These are phyloP conservation scores for Archilochus colubris DNA, from an alignment of 2,113 vertebrate genomes.

Conservation along the genomic window DNA sequence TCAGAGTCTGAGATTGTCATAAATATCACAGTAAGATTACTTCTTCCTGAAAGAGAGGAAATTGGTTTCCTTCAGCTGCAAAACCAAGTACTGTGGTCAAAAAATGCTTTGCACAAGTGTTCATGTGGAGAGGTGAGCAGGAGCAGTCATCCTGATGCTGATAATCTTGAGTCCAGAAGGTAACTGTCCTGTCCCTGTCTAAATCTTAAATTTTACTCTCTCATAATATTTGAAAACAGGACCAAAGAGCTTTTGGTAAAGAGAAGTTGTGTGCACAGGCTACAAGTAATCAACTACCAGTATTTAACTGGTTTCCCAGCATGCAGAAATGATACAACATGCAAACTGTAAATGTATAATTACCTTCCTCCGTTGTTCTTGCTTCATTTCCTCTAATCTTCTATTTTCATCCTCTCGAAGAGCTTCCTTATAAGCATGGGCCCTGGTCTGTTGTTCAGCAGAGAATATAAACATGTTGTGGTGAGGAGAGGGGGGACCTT, in stretches of 20 bases:
- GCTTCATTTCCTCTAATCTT: conserved; percentile 73
- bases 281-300: conserved; percentile 36
- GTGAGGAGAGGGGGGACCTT: neutral
- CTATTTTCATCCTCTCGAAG: conserved; percentile 63
- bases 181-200: neutral
- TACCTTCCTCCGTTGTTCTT: conserved; percentile 78
- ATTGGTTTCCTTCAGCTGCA: neutral
- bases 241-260: neutral
- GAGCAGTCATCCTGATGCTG: neutral
- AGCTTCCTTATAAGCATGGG: conserved; percentile 48
- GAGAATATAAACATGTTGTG: neutral
- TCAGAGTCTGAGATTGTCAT: neutral
- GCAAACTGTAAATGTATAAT: conserved; percentile 40
- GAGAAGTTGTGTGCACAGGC: neutral
- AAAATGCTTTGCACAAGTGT: neutral
- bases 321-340: conserved; percentile 47
- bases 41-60: neutral
- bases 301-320: conserved; percentile 53
- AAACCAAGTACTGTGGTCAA: neutral
- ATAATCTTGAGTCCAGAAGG: neutral
- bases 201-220: conserved; percentile 16
- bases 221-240: neutral
- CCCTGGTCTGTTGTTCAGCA: conserved; percentile 63
- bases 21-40: neutral
- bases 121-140: neutral